Conservation (phyloP, 2,113 vertebrate genomes). For the Dipodomys merriami region DNA sequence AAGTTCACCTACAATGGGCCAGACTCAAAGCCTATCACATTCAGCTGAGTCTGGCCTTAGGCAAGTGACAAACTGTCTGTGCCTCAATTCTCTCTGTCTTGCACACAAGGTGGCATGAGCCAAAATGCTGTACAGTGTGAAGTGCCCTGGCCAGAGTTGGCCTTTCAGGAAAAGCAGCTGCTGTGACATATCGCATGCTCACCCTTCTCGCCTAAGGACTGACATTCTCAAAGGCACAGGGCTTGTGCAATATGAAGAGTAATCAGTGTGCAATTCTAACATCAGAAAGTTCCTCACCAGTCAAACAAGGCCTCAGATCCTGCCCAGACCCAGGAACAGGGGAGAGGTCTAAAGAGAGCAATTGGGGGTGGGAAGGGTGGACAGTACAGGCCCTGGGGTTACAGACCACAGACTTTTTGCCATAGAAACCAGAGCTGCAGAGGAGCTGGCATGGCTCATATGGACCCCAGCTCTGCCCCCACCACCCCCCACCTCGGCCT, state of each 20-base stretch:
- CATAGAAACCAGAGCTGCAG: conserved; percentile 33
- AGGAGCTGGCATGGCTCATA: conserved; percentile 39
- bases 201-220: not conserved
- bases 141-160: no score
- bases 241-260: no score
- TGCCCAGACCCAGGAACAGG: not conserved
- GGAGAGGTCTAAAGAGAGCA: not conserved
- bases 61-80: not conserved
- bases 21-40: not conserved
- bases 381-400: not conserved
- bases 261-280: not conserved
- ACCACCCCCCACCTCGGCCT: not conserved
- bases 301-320: not conserved
- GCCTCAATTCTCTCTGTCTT: not conserved
- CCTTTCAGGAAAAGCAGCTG: not conserved
- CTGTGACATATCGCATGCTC: not conserved
- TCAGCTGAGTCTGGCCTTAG: not conserved
- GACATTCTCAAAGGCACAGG: not conserved
- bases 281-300: not conserved
- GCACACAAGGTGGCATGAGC: not conserved
- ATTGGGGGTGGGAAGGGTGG: not conserved
- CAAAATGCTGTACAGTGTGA: not conserved
- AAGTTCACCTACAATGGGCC: not conserved
- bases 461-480: not conserved
- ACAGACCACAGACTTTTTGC: conserved; percentile 53